Percentiles rank a stretch among this genome's conserved stretches.
These are phyloP conservation scores for Lepas anatifera DNA, from an alignment of 2,888 invertebrate genomes.

Conservation along the genomic window DNA sequence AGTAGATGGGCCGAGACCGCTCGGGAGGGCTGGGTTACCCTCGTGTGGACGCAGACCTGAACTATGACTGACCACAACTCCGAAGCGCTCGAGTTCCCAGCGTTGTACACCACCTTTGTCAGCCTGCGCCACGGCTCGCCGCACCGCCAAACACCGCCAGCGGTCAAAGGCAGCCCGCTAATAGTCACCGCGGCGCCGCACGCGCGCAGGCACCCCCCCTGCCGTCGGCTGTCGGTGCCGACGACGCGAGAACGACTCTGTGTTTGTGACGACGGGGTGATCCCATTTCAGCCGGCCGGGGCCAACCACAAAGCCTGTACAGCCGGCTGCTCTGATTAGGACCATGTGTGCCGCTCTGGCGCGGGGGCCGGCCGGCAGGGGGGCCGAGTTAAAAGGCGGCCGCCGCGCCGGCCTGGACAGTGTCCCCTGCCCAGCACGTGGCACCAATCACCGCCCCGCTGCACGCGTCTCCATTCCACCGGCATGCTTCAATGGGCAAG, in stretches of 20 bases:
- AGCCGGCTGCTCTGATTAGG: not conserved
- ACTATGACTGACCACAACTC: no score
- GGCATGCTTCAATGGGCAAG: slow-evolving; percentile 9
- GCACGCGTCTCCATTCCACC: not conserved
- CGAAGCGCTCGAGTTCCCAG: no score
- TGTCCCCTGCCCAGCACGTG: not conserved
- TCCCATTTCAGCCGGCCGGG: not conserved
- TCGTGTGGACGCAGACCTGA: no score
- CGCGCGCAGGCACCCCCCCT: no score
- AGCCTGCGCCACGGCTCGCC: not conserved
- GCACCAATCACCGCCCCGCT: not conserved
- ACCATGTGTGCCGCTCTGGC: slow-evolving; percentile 4
- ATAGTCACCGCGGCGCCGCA: no score
- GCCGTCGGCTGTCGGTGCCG: no score
- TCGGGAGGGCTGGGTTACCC: no score
- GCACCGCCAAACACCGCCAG: not conserved
- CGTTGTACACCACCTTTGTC: no score
- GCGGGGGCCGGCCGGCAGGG: no score
- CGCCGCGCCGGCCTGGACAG: not conserved
- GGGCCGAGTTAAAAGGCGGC: slow-evolving; percentile 1
- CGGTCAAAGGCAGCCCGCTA: no score
- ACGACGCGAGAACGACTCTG: no score
- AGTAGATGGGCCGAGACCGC: no score
- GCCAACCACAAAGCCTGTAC: not conserved
- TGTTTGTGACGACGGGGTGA: not conserved